Conservation (phyloP, 37 sponge, comb jelly and placozoan genomes). For the Eunapius fragilis region DNA sequence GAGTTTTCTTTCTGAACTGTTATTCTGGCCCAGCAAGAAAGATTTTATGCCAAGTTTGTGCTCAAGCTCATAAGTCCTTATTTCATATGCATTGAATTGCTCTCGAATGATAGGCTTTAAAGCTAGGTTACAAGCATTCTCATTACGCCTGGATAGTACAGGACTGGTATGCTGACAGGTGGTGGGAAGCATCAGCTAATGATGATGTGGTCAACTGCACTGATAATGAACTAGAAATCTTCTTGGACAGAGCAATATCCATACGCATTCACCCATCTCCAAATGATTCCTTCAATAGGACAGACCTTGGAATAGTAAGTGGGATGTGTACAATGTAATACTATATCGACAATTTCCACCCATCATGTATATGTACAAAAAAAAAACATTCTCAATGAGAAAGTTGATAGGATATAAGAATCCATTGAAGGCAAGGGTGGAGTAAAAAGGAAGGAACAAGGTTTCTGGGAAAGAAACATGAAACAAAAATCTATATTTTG, state of each 20-base stretch:
- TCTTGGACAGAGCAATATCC: neutral
- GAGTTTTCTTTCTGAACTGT: slow-evolving; percentile 30
- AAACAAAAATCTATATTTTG: no score
- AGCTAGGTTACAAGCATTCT: neutral
- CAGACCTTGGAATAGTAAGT: neutral
- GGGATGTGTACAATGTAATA: no score
- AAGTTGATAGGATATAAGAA: no score
- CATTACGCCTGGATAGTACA: slow-evolving; percentile 38
- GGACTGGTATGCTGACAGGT: slow-evolving; percentile 17
- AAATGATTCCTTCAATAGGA: neutral
- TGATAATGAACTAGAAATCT: neutral
- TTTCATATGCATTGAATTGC: neutral
- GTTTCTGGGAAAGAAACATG: no score
- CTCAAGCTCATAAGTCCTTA: neutral
- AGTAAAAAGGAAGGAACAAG: no score
- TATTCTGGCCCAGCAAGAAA: slow-evolving; percentile 13
- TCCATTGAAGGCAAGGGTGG: no score
- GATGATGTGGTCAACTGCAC: neutral
- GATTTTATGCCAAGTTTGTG: slow-evolving; percentile 23
- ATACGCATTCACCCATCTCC: neutral
- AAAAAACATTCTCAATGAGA: no score
- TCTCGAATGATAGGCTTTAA: slow-evolving; percentile 13
- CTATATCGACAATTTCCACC: no score
- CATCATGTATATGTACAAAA: no score
- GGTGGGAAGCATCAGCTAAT: slow-evolving; percentile 24